Base-by-base conservation (phyloP, 2,797 vertebrate species). In the Caiman crocodilus region DNA sequence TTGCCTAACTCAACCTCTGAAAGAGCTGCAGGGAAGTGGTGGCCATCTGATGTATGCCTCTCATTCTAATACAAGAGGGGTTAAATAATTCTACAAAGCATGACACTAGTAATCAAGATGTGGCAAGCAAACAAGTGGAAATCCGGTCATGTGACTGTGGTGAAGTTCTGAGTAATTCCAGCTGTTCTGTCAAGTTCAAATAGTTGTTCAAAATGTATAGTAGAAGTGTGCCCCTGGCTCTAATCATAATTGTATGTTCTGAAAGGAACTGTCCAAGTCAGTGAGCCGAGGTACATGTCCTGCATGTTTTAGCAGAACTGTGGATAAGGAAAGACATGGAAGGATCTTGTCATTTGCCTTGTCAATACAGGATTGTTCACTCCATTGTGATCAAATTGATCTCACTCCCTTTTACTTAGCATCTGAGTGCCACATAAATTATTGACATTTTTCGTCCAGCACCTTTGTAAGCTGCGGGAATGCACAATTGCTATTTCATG, bases 351-450 rank as follows among this genome's bases (percentile, higher is more conserved):
- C 16, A 17, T 32, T 82, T 12, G 32, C 32, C 18, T 58, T 4
- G 5, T 0, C 85, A 42, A 56, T 0, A 0, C 21, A 79, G 61
- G 59, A 76, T 25, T 2, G 14, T 42, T 91, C 78, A 84, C 9
- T 58, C 16, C 13, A 56, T 90, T 55, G 30, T 89, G 85, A 71
- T 87, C 80, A 88, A 89, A 42, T 28, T 64, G 16, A 64, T 16
- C 14, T 64, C 25, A 15, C 59, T 64, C 57, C n/a, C 79, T 3
- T 55, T 89, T 14, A 17, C 32, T 8, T 0, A 0, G 11, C 69
- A 87, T 89, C 57, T 69, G 0, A 0, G 16, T 61, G 14, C 64
- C 0, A 0, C 17, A 64, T 18, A 56, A 0, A 0, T 80, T 64
- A 25, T 78, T 63, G 23, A 3, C 64, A 78, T 26, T 64, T 64